These are phyloP conservation scores for Clarias batrachus DNA, from an alignment of 2,113 vertebrate species.

Conservation along the genomic window DNA sequence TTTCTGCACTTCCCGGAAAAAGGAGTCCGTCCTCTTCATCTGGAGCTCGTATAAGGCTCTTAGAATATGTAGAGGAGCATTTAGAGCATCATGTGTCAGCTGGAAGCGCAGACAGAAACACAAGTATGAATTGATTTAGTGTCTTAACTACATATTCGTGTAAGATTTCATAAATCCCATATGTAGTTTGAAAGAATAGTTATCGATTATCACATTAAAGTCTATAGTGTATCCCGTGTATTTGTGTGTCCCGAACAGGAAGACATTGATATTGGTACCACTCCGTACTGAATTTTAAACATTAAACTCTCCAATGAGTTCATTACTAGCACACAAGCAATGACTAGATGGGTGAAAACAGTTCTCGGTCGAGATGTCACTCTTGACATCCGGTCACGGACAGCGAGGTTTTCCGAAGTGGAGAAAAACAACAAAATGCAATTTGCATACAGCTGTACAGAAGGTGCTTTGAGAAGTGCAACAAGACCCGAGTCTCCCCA, in stretches of 20 bases:
- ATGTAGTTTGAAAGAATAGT: neutral
- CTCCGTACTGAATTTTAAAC: neutral
- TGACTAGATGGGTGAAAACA: neutral
- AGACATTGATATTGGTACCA: neutral
- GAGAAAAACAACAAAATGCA: neutral
- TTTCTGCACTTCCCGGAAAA: slow-evolving; percentile 93
- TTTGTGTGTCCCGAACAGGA: neutral
- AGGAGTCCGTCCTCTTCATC: slow-evolving; percentile 93
- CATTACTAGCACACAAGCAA: neutral
- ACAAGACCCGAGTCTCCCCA: neutral
- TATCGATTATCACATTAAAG: neutral
- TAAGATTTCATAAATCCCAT: neutral
- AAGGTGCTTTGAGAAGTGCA: neutral
- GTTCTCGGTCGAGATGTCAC: neutral
- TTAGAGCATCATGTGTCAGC: slow-evolving; percentile 95
- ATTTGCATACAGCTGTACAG: neutral
- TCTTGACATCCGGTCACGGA: neutral
- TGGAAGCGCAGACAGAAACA: slow-evolving; percentile 51
- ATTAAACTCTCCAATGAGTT: neutral
- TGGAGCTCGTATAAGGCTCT: slow-evolving; percentile 94
- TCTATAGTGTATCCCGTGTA: neutral
- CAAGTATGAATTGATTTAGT: neutral
- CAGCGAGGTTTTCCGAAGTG: neutral
- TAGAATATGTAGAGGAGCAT: slow-evolving; percentile 90
- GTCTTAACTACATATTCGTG: neutral